phyloP scores from a whole-genome alignment of 2,113 vertebrate genomes.

The mouse (Mus musculus) region DNA sequence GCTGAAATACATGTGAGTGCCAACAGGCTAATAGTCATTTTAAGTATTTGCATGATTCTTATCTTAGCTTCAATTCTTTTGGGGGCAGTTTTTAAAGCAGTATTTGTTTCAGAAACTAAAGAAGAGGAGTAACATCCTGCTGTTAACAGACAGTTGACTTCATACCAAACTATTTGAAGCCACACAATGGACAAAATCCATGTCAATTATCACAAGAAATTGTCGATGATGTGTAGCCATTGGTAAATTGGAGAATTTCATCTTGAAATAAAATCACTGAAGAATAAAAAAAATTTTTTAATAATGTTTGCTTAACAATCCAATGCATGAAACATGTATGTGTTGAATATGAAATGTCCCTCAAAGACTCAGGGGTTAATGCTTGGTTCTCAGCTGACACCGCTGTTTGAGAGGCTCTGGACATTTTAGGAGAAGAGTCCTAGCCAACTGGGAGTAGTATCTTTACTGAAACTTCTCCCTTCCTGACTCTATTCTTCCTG shows the following conservation, averaged over 20 bases:
- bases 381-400: background rate
- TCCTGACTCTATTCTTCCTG: background rate
- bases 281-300: background rate
- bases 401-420: background rate
- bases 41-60: fast-evolving
- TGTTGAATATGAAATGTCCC: background rate
- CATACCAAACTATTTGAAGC: background rate
- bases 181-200: background rate
- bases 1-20: fast-evolving
- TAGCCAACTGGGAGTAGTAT: too few relatives aligned
- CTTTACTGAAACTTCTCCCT: too few relatives aligned
- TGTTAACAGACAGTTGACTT: too few relatives aligned
- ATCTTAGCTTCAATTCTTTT: fast-evolving
- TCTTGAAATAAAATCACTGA: constrained; percentile 72
- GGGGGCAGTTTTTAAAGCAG: background rate
- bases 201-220: background rate
- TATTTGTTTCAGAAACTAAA: fast-evolving
- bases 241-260: background rate
- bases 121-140: fast-evolving
- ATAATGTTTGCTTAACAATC: background rate
- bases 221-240: background rate
- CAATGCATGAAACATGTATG: background rate
- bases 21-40: fast-evolving
- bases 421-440: background rate
- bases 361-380: background rate